Evolutionary conservation across 2,888 invertebrate genomes (phyloP), one percentile per base, ranked within the genome.

Genomic region (Drosophila yooni): DNA sequence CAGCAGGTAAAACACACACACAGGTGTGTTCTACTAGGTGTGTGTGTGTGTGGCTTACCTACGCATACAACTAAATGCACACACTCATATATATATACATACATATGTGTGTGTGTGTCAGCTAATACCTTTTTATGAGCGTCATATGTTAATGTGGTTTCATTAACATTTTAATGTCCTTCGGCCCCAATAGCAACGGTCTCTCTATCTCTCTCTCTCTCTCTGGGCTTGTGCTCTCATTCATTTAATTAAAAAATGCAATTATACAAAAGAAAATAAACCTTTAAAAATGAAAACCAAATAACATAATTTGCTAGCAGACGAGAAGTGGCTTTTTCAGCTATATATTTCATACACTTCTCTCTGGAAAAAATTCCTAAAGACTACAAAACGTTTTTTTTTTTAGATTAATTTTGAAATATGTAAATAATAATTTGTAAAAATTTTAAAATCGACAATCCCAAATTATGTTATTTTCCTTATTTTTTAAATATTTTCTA

Each of bases 131-230:
- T 80, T 88, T 91, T 85, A 87, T 88, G 91, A 78, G 65, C 75
- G 79, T 88, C 87, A 91, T 91, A 87, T 87, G 91, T 87, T 87
- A 91, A 87, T 87, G 86, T 74, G 80, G 80, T 90, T 85, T 91
- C 88, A 87, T 87, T 87, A 89, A 91, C 91, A 91, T 87, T 91
- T 89, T 87, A 87, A 87, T 84, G 91, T 74, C 72, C 51, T 68
- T 63, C 68, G 76, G 69, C 64, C 70, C 71, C 79, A 82, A 77
- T 77, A 63, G 62, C 38, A 78, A 25, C 53, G 40, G 48, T 65
- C 25, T 3, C 51, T 25, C 29, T 21, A 21, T 31, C 27, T 18
- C 8, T 2, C 36, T 5, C 21, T 4, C 15, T 40, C 34, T 25
- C 38, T 13, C 2, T 27, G 6, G 10, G 8, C 13, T 34, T 33